Evolutionary conservation across 92 coral and sea anemone genomes (phyloP).

Genomic region (Porites lobata): DNA sequence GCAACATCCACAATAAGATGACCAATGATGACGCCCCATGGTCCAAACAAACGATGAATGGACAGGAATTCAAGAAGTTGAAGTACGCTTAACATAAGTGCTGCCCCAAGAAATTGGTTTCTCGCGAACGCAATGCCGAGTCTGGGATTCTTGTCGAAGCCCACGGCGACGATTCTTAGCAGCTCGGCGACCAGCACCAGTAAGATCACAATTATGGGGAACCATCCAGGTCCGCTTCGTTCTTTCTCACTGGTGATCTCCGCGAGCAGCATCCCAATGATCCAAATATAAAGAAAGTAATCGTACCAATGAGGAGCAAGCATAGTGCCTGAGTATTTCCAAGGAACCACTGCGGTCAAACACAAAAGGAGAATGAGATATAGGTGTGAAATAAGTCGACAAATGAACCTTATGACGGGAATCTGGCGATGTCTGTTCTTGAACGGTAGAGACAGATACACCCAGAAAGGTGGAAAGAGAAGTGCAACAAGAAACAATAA

Average conservation of each 20-base stretch:
- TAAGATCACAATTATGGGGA: constrained; percentile 80
- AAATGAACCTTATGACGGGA: constrained; percentile 97
- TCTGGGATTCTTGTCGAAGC: constrained; percentile 56
- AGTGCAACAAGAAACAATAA: constrained; percentile 84
- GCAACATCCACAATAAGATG: constrained; percentile 92
- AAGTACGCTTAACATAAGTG: constrained; percentile 83
- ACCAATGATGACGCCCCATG: constrained; percentile 99
- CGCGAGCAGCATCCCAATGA: constrained; percentile 84
- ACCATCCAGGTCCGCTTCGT: constrained; percentile 90
- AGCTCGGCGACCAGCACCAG: constrained; percentile 68
- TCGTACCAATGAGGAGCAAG: constrained; percentile 88
- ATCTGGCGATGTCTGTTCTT: constrained; percentile 92
- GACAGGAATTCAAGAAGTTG: constrained; percentile 93
- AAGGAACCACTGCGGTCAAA: constrained; percentile 87
- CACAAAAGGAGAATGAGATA: constrained; percentile 83
- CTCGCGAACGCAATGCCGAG: constrained; percentile 78
- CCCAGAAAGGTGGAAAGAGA: constrained; percentile 91
- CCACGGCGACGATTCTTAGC: constrained; percentile 79
- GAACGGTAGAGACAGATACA: constrained; percentile 87
- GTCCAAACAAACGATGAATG: constrained; percentile 97
- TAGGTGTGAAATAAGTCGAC: constrained; percentile 95
- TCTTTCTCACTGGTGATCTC: constrained; percentile 87
- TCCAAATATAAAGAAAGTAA: constrained; percentile 86
- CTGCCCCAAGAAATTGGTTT: constrained; percentile 88
- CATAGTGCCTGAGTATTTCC: constrained; percentile 68